Conservation (phyloP, 2,888 invertebrate species). For the Lampropteryx suffumata region DNA sequence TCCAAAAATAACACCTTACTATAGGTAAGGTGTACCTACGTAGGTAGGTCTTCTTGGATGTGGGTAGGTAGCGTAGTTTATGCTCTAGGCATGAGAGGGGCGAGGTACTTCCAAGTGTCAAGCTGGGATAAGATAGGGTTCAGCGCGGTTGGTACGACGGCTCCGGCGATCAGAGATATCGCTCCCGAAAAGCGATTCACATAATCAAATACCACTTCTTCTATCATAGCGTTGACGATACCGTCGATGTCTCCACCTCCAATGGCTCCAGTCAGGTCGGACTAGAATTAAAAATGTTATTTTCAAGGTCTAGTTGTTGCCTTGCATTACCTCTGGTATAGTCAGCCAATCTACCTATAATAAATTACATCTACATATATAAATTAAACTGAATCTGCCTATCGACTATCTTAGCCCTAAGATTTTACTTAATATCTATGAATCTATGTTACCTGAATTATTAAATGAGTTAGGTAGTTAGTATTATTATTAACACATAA, state of each 20-base stretch:
- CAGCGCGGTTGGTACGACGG: constrained; percentile 27
- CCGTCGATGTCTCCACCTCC: constrained; percentile 74
- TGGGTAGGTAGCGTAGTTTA: constrained; percentile 1
- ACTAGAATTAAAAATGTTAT: constrained; percentile 46
- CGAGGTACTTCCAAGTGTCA: constrained; percentile 66
- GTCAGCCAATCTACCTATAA: too few species aligned
- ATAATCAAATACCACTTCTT: constrained; percentile 67
- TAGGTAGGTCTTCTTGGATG: background rate
- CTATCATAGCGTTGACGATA: constrained; percentile 64
- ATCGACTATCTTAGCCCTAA: too few species aligned
- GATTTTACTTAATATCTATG: too few species aligned
- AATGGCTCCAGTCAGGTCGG: constrained; percentile 63
- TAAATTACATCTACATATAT: too few species aligned
- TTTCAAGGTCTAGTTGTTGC: too few species aligned
- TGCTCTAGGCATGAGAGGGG: constrained; percentile 42
- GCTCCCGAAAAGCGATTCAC: constrained; percentile 63
- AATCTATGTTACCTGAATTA: too few species aligned
- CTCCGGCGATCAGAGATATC: constrained; percentile 42
- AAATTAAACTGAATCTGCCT: too few species aligned
- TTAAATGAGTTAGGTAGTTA: too few species aligned
- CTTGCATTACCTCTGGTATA: too few species aligned
- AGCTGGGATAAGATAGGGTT: constrained; percentile 63
- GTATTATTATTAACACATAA: too few species aligned
- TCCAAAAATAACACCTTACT: too few species aligned
- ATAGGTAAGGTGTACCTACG: too few species aligned